Conservation (phyloP, 2,888 invertebrate genomes). For the Apeira syringaria region DNA sequence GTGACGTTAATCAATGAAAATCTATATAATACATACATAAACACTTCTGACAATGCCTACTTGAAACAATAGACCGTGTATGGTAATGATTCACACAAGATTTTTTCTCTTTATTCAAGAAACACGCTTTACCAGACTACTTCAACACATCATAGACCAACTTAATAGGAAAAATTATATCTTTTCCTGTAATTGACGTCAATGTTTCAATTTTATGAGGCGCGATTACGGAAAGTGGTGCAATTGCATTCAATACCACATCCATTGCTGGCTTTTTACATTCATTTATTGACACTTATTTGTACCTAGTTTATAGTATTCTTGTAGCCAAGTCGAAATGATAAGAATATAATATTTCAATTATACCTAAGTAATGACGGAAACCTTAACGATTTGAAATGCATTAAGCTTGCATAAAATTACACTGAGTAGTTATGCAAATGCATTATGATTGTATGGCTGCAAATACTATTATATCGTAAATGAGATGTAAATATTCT, state of each 20-base stretch:
- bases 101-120: conserved; percentile 61
- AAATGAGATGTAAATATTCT: too few relatives aligned
- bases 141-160: conserved; percentile 17
- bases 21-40: too few relatives aligned
- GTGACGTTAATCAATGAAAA: too few relatives aligned
- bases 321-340: not conserved
- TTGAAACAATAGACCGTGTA: conserved; percentile 53
- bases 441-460: not conserved
- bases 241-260: conserved; percentile 26
- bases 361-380: not conserved
- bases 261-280: conserved; percentile 12
- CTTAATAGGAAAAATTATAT: conserved; percentile 25
- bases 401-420: not conserved
- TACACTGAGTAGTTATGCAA: not conserved
- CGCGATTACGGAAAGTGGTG: conserved; percentile 23
- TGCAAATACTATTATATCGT: not conserved
- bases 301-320: not conserved
- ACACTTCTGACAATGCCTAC: not conserved
- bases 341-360: not conserved
- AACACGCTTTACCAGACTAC: conserved; percentile 48
- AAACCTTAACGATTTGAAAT: not conserved
- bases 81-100: conserved; percentile 44
- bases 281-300: conserved; percentile 1
- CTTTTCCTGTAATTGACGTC: conserved; percentile 24
- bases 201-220: conserved; percentile 21